Evolutionary conservation across 2,113 vertebrate species (phyloP), one percentile per base, ranked within the genome.

Genomic region (human (Homo sapiens)): DNA sequence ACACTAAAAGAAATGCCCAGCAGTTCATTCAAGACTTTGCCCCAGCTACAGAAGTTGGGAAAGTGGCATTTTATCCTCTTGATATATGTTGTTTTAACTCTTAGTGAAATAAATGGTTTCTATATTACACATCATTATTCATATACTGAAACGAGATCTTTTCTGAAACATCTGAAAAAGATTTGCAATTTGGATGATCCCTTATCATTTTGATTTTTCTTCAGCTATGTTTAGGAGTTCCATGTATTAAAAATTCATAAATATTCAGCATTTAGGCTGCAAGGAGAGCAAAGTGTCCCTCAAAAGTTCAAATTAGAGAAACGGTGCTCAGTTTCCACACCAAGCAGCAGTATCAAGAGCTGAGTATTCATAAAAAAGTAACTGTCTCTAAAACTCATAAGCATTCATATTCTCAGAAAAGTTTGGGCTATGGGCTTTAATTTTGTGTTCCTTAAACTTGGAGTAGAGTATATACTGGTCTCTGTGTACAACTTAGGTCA

Each of bases 21-120:
- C 22, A 73, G 94, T 92, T 97, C 78, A 94, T 83, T 96, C 61
- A 87, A 85, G 87, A 86, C 75, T 91, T 93, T 80, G 73, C 73
- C 92, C 45, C 52, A 94, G 92, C 80, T 95, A 92, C 35, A 50
- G 83, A 96, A 95, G 52, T 95, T 48, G 22, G 88, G 25, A 97
- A 97, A 97, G 73, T 86, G 40, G 81, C 97, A 95, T 93, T 98
- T 97, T 96, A 97, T 97, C 98, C 97, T 96, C 76, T 76, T 97
- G 97, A 97, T 90, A 98, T 66, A 95, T 90, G 90, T 94, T 98
- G 93, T 94, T 97, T 97, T 90, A 96, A 85, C 64, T 82, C 89
- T 96, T 94, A 92, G 92, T 93, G 73, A 98, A 97, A 97, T 97
- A 97, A 98, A 97, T 95, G 97, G 76, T 45, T 92, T 97, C 84